phyloP scores from a whole-genome alignment of 1,140 invertebrate species.

The Drosophila guanche region DNA sequence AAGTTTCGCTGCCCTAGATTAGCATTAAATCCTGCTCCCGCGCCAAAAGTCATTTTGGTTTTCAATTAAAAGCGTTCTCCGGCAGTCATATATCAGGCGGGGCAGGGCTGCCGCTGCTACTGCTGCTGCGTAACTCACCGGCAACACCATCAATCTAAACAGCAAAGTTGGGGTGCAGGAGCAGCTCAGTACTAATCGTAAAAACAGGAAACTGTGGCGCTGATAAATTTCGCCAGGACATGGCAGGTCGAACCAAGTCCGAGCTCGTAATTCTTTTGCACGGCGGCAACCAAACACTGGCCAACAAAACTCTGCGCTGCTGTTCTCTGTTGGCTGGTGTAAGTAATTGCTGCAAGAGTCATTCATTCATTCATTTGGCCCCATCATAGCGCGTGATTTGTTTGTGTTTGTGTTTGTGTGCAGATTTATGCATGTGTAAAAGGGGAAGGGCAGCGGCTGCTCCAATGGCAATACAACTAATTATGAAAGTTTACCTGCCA shows the following conservation, averaged over 20 bases:
- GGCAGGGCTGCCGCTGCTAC: neutral
- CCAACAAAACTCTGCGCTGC: conserved; percentile 27
- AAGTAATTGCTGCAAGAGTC: conserved; percentile 43
- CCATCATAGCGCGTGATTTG: conserved; percentile 63
- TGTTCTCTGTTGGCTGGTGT: conserved; percentile 45
- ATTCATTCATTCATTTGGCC: conserved; percentile 58
- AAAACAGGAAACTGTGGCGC: conserved; percentile 49
- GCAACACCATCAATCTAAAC: conserved; percentile 67
- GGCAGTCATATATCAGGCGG: conserved; percentile 61
- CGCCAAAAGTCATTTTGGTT: conserved; percentile 56
- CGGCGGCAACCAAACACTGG: conserved; percentile 12
- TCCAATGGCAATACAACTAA: conserved; percentile 51
- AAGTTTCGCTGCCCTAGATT: conserved; percentile 75
- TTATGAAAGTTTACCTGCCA: conserved; percentile 67
- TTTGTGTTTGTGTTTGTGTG: conserved; percentile 42
- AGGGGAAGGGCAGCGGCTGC: neutral
- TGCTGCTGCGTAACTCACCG: conserved; percentile 61
- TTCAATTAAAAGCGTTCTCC: conserved; percentile 68
- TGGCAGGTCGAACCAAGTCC: conserved; percentile 35
- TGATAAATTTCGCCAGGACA: conserved; percentile 51
- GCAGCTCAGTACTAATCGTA: conserved; percentile 1
- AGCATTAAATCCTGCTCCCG: conserved; percentile 64
- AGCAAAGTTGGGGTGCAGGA: conserved; percentile 4
- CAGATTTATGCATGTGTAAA: conserved; percentile 49
- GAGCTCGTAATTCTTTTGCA: conserved; percentile 48